Base-by-base conservation (phyloP, 2,888 invertebrate genomes). In the Eupsilia transversa region DNA sequence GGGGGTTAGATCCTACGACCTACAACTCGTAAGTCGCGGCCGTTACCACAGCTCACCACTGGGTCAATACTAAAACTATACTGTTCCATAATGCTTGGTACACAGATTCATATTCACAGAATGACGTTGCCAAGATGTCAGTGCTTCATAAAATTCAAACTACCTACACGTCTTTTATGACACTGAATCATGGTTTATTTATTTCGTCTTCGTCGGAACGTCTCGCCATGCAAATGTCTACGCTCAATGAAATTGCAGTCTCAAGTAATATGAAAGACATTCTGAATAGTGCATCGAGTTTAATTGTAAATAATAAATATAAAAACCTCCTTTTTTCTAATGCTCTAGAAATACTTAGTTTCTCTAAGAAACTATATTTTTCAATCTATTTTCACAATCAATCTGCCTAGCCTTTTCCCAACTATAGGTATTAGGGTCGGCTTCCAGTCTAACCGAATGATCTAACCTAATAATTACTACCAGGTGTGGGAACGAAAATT, bases 221-320 rank as follows among this genome's bases (percentile, higher is more conserved):
- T 82, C 80, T 77, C 65, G 80, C 60, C 77, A 86, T 80, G 75
- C 79, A 82, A 82, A 85, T 84, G 52, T 74, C 74, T 64, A 43
- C 70, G 73, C 72, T 77, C 79, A 86, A 82, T 79, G 79, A 82
- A 77, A 72, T 38, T 80, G 79, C 61, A 66, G 65, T 66, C 54
- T 61, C 46, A 56, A 79, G 72, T 20, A 56, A 35, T 56, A 66
- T 54, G 54, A 27, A n/a, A 56, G 27, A 35, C 52, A 56, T 61
- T 35, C 54, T 38, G 56, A 60, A 61, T 54, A 59, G 20, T 61
- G 41, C 41, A 73, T 41, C 56, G 41, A 66, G 33, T 65, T 61
- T 54, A 54, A 71, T 43, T 77, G 17, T 41, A n/a, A 52, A 20
- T 0, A 33, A 33, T 17, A 30, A 33, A 46, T 56, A 30, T 9